These are phyloP conservation scores for Halcyon badia DNA, from an alignment of 2,797 vertebrate genomes.

Conservation along the genomic window DNA sequence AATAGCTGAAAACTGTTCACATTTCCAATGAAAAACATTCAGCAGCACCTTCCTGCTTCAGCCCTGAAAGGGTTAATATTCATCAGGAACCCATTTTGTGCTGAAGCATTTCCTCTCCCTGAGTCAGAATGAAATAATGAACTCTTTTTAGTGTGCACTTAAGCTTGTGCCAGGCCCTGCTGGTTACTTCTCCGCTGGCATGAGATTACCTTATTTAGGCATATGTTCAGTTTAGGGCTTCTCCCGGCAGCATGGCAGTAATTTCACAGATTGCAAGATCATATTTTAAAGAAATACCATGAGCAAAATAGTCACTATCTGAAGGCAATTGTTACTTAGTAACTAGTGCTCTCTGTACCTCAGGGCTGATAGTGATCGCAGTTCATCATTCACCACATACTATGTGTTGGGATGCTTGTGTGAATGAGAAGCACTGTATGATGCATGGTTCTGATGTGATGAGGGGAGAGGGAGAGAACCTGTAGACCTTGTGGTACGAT, in stretches of 20 bases:
- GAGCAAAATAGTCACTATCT: background rate
- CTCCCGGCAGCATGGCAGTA: background rate
- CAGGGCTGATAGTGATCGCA: background rate
- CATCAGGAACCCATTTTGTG: conserved; percentile 58
- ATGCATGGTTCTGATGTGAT: background rate
- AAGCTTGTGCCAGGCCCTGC: conserved; percentile 11
- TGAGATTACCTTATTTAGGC: conserved; percentile 73
- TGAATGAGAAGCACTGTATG: background rate
- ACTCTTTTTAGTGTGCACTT: conserved; percentile 36
- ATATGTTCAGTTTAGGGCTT: conserved; percentile 16
- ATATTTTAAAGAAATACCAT: background rate
- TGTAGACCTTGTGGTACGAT: background rate
- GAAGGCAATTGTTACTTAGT: background rate
- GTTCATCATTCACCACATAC: background rate
- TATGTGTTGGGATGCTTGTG: background rate
- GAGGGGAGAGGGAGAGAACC: background rate
- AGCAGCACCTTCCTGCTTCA: background rate
- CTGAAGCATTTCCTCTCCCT: conserved; percentile 73
- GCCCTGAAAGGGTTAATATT: conserved; percentile 22
- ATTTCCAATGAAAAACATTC: background rate
- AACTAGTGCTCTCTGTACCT: background rate
- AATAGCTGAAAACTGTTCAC: background rate
- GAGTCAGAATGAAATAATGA: conserved; percentile 69
- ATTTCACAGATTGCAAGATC: conserved; percentile 33
- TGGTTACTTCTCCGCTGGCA: background rate